These are phyloP conservation scores for Pteruthius melanotis DNA, from an alignment of 2,113 vertebrate species.

Conservation along the genomic window DNA sequence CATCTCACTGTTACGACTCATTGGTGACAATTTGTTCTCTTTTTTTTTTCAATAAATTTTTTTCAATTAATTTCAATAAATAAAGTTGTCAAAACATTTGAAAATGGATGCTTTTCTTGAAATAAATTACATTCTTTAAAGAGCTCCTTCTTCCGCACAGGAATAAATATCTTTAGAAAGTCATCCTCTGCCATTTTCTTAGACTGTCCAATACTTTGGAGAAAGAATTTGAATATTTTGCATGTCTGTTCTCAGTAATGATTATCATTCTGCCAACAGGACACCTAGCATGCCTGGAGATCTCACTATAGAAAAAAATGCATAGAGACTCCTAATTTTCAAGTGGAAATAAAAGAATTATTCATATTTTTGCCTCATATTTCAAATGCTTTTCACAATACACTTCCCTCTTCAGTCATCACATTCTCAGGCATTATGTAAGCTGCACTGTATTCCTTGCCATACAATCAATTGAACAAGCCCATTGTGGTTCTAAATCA, in stretches of 20 bases:
- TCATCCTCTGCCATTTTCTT: background rate
- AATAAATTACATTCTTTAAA: background rate
- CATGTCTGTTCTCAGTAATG: background rate
- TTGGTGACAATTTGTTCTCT: background rate
- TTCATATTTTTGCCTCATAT: background rate
- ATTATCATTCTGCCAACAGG: background rate
- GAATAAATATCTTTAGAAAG: background rate
- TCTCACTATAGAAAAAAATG: background rate
- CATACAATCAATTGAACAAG: background rate
- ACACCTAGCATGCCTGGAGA: background rate
- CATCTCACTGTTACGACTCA: background rate
- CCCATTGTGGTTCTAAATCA: background rate
- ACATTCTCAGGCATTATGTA: background rate
- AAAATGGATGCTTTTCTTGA: slow-evolving; percentile 18
- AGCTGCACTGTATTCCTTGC: background rate
- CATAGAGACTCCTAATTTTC: background rate
- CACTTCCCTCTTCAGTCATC: background rate
- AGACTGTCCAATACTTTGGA: background rate
- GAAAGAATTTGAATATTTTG: background rate
- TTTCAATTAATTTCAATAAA: too few relatives aligned
- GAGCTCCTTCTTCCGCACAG: background rate
- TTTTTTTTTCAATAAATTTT: too few relatives aligned
- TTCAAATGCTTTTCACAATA: background rate
- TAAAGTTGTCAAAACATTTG: background rate
- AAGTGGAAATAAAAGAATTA: background rate